Evolutionary conservation across 2,797 vertebrate genomes (phyloP).

Genomic region (Sebastes reedi): DNA sequence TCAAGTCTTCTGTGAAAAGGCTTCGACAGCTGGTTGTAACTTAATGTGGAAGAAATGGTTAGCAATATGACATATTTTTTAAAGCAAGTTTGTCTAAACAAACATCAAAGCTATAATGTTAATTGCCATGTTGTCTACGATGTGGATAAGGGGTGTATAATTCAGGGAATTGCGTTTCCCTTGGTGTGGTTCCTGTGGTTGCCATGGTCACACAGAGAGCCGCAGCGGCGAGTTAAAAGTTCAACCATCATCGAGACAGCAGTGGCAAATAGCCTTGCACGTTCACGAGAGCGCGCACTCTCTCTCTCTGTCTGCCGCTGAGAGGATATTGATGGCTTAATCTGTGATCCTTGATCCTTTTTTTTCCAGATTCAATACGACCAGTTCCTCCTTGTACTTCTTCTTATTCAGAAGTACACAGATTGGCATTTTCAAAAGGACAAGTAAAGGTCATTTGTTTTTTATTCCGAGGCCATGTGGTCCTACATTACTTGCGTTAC

Average conservation of each 20-base stretch:
- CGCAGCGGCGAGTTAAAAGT: slow-evolving; percentile 7
- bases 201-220: slow-evolving; percentile 14
- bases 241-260: slow-evolving; percentile 2
- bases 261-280: background rate
- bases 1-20: background rate
- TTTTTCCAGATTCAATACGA: slow-evolving; percentile 32
- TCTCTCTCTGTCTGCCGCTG: background rate
- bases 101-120: background rate
- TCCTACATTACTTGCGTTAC: slow-evolving; percentile 27
- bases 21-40: background rate
- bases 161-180: background rate
- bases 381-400: slow-evolving; percentile 23
- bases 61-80: background rate
- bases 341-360: slow-evolving; percentile 12
- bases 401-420: slow-evolving; percentile 45
- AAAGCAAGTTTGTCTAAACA: background rate
- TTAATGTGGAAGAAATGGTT: background rate
- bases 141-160: background rate
- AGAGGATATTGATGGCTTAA: slow-evolving; percentile 16
- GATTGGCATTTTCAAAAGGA: slow-evolving; percentile 71
- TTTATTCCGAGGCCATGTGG: slow-evolving; percentile 35
- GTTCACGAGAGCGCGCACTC: background rate
- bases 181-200: slow-evolving; percentile 19
- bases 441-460: slow-evolving; percentile 67
- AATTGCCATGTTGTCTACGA: background rate